phyloP scores from a whole-genome alignment of 2,113 vertebrate genomes.

The Phalacrocorax pelagicus region DNA sequence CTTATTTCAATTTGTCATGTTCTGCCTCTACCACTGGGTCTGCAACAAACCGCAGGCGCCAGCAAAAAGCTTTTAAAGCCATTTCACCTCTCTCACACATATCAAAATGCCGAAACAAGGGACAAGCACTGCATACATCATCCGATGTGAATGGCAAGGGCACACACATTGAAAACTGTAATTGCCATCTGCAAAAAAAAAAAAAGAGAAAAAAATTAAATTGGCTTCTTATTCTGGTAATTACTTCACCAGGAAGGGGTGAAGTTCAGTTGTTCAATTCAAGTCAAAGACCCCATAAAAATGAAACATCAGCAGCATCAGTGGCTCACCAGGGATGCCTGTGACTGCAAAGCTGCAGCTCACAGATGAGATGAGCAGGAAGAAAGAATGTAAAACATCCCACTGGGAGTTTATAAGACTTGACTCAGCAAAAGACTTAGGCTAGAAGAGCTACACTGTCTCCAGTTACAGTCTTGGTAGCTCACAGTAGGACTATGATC shows the following conservation, averaged over 20 bases:
- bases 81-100: constrained; percentile 63
- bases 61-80: constrained; percentile 62
- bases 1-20: constrained; percentile 9
- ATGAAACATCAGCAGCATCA: constrained; percentile 37
- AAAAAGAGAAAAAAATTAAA: not conserved
- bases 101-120: constrained; percentile 63
- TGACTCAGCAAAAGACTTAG: not conserved
- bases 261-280: constrained; percentile 59
- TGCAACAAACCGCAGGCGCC: constrained; percentile 61
- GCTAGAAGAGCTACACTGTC: not conserved
- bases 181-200: constrained; percentile 23
- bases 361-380: not conserved
- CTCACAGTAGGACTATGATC: not conserved
- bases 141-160: constrained; percentile 59
- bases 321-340: constrained; percentile 18
- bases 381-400: not conserved
- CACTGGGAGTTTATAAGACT: not conserved
- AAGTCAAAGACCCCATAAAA: constrained; percentile 52
- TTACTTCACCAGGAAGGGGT: constrained; percentile 64
- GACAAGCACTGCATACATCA: constrained; percentile 65
- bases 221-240: constrained; percentile 63
- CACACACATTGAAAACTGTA: constrained; percentile 48
- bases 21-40: not conserved
- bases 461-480: not conserved
- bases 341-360: constrained; percentile 18